Evolutionary conservation across 2,113 vertebrate genomes (phyloP).

Genomic region (Motacilla tschutschensis): DNA sequence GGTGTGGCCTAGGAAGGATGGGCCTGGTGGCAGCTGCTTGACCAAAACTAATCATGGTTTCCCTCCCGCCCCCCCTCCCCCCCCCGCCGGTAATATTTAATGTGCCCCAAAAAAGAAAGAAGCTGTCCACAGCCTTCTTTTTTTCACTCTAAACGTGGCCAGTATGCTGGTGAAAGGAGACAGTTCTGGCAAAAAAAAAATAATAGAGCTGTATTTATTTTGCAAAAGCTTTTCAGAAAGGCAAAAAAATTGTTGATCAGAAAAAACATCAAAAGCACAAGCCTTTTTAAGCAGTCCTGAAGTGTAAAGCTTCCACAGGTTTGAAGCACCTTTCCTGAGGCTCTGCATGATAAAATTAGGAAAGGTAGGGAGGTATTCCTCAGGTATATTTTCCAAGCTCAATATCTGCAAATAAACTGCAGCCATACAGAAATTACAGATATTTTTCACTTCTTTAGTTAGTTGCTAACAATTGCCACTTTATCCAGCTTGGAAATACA

Average conservation of each 20-base stretch:
- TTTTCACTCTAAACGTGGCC: background rate
- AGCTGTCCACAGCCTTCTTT: background rate
- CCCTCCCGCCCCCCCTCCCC: too few relatives aligned
- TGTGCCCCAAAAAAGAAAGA: background rate
- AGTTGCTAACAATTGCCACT: background rate
- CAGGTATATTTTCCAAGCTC: background rate
- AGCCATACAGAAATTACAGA: background rate
- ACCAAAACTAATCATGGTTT: background rate
- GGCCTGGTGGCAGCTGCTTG: background rate
- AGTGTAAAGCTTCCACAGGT: background rate
- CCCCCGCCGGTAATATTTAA: background rate
- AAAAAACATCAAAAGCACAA: background rate
- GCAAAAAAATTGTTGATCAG: background rate
- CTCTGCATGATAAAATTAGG: background rate
- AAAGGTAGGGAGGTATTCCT: background rate
- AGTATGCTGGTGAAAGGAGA: background rate
- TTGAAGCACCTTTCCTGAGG: background rate
- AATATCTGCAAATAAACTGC: background rate
- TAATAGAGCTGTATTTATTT: background rate
- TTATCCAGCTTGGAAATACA: background rate
- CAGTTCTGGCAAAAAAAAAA: background rate
- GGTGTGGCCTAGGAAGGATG: background rate
- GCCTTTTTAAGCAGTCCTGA: background rate
- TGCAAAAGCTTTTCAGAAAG: background rate
- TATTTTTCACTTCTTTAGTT: background rate